A percentile compares a stretch with the other conserved stretches of the same genome.
Evolutionary conservation across 1,140 invertebrate genomes (phyloP).

Genomic region (Matsumurasca onukii): DNA sequence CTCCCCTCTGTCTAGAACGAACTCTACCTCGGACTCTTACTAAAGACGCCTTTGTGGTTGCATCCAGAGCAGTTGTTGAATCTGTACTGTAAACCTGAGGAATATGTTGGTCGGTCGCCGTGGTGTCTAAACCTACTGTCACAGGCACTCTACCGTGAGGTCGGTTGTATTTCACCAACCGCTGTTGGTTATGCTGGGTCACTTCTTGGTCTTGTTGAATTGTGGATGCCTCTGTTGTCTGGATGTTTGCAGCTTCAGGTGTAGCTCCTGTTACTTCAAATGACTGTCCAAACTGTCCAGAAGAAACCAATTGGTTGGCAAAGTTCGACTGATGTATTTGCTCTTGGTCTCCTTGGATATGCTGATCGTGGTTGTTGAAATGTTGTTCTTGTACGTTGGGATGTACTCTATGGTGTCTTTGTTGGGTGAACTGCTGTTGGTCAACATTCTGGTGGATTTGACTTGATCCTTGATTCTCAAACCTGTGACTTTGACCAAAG

Average conservation of each 20-base stretch:
- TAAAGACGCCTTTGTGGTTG: conserved; percentile 15
- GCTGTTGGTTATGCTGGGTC: conserved; percentile 27
- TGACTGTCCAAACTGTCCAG: conserved; percentile 1
- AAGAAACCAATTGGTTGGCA: too few species aligned
- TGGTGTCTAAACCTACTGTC: not conserved
- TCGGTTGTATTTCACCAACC: conserved; percentile 26
- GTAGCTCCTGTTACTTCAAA: not conserved
- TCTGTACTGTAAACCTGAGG: not conserved
- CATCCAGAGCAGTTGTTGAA: not conserved
- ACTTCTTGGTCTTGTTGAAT: conserved; percentile 1
- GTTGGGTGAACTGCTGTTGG: too few species aligned
- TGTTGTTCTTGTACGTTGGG: too few species aligned
- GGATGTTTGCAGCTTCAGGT: not conserved
- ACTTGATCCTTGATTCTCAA: too few species aligned
- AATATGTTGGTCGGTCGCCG: not conserved
- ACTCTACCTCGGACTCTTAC: conserved; percentile 30
- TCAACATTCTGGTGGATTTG: too few species aligned
- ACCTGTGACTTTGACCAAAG: too few species aligned
- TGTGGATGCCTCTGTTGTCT: conserved; percentile 6
- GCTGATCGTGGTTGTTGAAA: too few species aligned
- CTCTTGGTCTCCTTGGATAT: too few species aligned
- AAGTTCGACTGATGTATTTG: too few species aligned
- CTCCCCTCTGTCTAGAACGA: conserved; percentile 16
- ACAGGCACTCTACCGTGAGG: not conserved
- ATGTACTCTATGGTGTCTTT: too few species aligned